These are phyloP conservation scores for Ailurus styani DNA, from an alignment of 2,113 vertebrate genomes.

Conservation along the genomic window DNA sequence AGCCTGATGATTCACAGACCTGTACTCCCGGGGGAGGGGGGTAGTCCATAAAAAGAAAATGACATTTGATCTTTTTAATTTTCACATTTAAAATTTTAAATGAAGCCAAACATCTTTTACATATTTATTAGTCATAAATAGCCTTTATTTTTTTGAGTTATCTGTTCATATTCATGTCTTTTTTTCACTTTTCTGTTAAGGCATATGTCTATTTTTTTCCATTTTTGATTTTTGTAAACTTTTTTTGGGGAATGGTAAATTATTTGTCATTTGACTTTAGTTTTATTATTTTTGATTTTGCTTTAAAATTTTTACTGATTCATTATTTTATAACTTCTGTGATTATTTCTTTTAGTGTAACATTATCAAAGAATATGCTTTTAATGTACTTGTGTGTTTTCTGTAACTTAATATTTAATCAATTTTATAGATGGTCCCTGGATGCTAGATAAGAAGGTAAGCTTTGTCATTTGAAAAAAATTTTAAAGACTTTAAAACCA, in stretches of 20 bases:
- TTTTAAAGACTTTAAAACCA: background rate
- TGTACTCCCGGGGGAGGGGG: no score
- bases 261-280: background rate
- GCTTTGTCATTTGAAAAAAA: background rate
- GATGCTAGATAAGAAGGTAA: background rate
- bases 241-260: background rate
- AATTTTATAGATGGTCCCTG: background rate
- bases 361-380: background rate
- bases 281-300: background rate
- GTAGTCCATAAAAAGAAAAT: no score
- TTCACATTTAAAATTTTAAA: background rate
- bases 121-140: background rate
- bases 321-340: background rate
- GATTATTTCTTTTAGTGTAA: background rate
- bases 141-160: background rate
- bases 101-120: background rate
- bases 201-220: background rate
- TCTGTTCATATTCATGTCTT: background rate
- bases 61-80: no score
- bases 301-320: background rate
- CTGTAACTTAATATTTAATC: background rate
- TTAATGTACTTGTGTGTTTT: background rate
- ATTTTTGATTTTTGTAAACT: background rate
- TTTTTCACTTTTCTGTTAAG: constrained; percentile 4
- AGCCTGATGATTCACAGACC: no score